These are phyloP conservation scores for Microcebus griseorufus DNA, from an alignment of 2,113 vertebrate species.

Conservation along the genomic window DNA sequence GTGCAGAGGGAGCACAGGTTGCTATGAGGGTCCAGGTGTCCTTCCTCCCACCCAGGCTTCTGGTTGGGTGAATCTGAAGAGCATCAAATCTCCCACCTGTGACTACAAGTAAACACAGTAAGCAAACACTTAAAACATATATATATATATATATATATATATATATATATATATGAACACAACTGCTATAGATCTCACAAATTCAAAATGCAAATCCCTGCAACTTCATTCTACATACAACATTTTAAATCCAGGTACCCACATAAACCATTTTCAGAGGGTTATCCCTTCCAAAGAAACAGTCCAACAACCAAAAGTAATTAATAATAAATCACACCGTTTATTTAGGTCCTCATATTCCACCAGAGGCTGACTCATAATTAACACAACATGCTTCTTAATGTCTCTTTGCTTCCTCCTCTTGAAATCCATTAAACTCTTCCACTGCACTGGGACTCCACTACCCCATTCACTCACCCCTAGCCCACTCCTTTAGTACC, in stretches of 20 bases:
- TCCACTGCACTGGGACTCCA: neutral
- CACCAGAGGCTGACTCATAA: neutral
- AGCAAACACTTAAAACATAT: neutral
- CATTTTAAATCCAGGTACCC: neutral
- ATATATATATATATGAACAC: neutral
- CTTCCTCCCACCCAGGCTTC: neutral
- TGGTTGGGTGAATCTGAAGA: neutral
- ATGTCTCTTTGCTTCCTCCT: neutral
- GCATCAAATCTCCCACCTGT: neutral
- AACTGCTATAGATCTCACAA: neutral
- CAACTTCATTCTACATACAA: neutral
- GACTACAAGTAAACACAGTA: neutral
- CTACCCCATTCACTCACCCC: neutral
- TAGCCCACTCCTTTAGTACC: too few relatives aligned
- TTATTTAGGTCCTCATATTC: neutral
- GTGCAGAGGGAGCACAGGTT: neutral
- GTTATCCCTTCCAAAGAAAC: neutral
- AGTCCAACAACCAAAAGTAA: neutral
- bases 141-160: neutral
- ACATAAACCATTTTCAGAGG: neutral
- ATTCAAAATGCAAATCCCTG: neutral
- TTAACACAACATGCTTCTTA: neutral
- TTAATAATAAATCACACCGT: conserved; percentile 32
- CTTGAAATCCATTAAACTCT: neutral
- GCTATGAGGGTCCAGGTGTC: neutral